Conservation (phyloP, 2,113 vertebrate genomes). For the Syngnathus typhle region DNA sequence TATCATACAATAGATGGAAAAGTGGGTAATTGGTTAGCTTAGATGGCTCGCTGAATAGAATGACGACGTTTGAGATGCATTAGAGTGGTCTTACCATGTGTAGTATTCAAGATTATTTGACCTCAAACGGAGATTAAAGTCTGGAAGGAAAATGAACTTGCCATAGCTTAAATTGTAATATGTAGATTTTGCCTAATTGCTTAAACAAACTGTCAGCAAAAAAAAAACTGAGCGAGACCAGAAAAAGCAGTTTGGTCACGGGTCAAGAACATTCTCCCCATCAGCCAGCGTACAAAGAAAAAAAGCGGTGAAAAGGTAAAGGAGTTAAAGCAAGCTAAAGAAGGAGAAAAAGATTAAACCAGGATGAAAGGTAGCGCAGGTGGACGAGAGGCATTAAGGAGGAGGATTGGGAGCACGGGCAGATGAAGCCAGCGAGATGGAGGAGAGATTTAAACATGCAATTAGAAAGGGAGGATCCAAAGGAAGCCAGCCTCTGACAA, state of each 20-base stretch:
- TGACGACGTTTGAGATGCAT: background rate
- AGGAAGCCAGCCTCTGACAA: constrained; percentile 10
- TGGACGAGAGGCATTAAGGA: background rate
- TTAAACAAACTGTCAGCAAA: constrained; percentile 16
- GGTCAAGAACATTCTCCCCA: constrained; percentile 11
- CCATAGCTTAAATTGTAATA: no score
- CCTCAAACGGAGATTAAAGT: background rate
- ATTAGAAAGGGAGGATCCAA: constrained; percentile 8
- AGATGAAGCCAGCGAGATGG: constrained; percentile 6
- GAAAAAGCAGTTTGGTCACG: constrained; percentile 5
- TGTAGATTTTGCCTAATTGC: no score
- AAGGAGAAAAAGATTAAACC: constrained; percentile 5
- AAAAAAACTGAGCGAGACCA: background rate
- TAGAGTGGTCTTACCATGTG: background rate
- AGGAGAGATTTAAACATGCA: constrained; percentile 6
- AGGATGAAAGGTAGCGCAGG: constrained; percentile 6
- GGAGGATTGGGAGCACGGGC: background rate
- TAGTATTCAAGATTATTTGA: no score
- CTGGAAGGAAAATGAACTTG: background rate
- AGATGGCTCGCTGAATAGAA: background rate
- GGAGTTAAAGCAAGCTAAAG: background rate
- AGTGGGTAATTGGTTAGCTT: background rate
- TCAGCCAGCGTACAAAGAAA: constrained; percentile 1
- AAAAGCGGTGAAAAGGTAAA: background rate
- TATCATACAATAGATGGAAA: constrained; percentile 10